These are phyloP conservation scores for Macroglossus sobrinus DNA, from an alignment of 2,113 vertebrate genomes.

Conservation along the genomic window DNA sequence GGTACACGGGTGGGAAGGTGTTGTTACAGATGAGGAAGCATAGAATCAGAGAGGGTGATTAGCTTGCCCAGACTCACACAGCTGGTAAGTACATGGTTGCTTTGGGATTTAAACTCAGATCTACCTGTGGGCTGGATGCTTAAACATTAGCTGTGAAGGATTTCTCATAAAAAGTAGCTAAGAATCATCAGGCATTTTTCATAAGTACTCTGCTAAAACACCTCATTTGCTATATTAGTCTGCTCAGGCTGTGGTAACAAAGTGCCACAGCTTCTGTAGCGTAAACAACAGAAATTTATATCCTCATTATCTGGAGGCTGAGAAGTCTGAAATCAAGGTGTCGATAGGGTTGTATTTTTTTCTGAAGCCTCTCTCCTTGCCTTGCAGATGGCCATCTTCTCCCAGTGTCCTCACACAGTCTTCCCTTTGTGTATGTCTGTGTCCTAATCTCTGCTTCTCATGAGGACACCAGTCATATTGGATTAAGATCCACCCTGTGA, in stretches of 20 bases:
- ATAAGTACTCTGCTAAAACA: background rate
- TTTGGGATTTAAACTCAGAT: background rate
- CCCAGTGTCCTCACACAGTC: background rate
- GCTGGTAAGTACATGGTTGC: background rate
- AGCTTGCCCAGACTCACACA: background rate
- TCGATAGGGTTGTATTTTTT: accelerated
- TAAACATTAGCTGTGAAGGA: background rate
- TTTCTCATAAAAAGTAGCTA: background rate
- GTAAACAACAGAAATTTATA: background rate
- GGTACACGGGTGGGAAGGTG: too few species aligned
- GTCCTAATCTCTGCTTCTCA: background rate
- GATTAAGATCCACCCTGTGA: background rate
- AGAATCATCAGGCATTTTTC: background rate
- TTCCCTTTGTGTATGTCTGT: background rate
- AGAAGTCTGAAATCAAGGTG: background rate
- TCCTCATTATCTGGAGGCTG: background rate
- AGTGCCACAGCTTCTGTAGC: background rate
- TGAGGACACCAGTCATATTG: background rate
- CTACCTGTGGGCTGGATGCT: background rate
- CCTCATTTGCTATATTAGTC: background rate
- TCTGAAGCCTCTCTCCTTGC: background rate
- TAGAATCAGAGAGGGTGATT: background rate
- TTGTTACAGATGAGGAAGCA: background rate
- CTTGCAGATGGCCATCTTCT: background rate
- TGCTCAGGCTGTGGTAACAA: accelerated